Base-by-base conservation (phyloP, 2,113 vertebrate species). In the Aphyosemion australe region DNA sequence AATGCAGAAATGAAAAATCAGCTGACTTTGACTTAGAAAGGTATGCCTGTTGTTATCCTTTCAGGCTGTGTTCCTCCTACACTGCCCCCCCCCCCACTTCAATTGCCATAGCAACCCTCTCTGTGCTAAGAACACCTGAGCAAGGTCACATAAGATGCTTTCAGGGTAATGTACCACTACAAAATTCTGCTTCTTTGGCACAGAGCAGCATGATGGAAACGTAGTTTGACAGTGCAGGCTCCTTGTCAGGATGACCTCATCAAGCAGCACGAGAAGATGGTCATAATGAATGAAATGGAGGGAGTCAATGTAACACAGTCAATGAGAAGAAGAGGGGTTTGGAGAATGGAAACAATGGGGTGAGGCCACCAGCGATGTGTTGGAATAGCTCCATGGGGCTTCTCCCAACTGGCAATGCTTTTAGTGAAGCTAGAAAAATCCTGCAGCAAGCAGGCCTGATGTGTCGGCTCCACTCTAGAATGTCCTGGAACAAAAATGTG, bases 131-230 rank as follows among this genome's bases (percentile, higher is more conserved):
- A 55, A 69, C 65, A 69, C 61, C 55, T 60, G 37, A 78, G 34
- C 61, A 69, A 74, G 55, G 55, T 65, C 60, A 65, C 26, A 39
- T 9, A 10, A 65, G 26, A 57, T 70, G 55, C 46, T 43, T 65
- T 64, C 49, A 46, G 45, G 31, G 21, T 55, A 65, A 64, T 55
- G 26, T 32, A 61, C 51, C 12, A 19, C 16, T 20, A 32, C 47
- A 67, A 16, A 42, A 49, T 48, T 49, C 12, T 32, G 20, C 43
- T 63, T 41, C 62, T 57, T 57, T 67, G 21, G 42, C 46, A 64
- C 49, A 41, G 12, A 15, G 41, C 26, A 37, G n/a, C 8, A 7
- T 57, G 43, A 54, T 13, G 34, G 1, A 56, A 50, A 61, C 45
- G 42, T 12, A 14, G 20, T 4, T 31, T 31, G 45, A 54, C 51